A percentile compares a stretch with the other conserved stretches of the same genome.
Conservation (phyloP, 1,140 invertebrate species). For the Saccostrea echinata region DNA sequence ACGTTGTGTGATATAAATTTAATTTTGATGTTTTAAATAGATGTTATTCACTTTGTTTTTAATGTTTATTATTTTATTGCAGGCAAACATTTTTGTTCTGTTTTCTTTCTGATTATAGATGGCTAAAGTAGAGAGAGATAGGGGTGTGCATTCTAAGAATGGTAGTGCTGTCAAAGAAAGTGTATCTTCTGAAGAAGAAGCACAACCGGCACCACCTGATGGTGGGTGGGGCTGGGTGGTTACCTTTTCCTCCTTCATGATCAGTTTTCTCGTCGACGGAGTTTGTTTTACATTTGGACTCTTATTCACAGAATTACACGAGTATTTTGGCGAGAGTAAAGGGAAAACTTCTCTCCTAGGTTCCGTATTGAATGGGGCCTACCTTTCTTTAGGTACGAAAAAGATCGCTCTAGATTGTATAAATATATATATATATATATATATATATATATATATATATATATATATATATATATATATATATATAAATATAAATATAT, state of each 20-base stretch:
- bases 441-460: too few species aligned
- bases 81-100: not conserved
- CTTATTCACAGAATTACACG: slow-evolving; percentile 92
- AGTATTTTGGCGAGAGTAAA: slow-evolving; percentile 89
- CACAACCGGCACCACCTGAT: slow-evolving; percentile 83
- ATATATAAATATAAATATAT: too few species aligned
- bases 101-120: not conserved
- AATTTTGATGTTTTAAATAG: too few species aligned
- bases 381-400: slow-evolving; percentile 90
- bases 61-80: too few species aligned
- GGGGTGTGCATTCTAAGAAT: not conserved
- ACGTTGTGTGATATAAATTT: too few species aligned
- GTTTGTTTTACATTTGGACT: slow-evolving; percentile 95
- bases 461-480: too few species aligned
- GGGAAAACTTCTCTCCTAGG: slow-evolving; percentile 95
- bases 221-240: slow-evolving; percentile 90
- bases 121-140: not conserved
- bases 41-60: too few species aligned
- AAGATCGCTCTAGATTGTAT: not conserved
- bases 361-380: slow-evolving; percentile 93
- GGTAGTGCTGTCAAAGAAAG: not conserved
- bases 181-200: not conserved
- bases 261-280: slow-evolving; percentile 95
- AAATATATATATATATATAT: too few species aligned
- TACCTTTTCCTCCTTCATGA: slow-evolving; percentile 91